Base-by-base conservation (phyloP, 1,140 invertebrate species). In the Eriosoma lanigerum region DNA sequence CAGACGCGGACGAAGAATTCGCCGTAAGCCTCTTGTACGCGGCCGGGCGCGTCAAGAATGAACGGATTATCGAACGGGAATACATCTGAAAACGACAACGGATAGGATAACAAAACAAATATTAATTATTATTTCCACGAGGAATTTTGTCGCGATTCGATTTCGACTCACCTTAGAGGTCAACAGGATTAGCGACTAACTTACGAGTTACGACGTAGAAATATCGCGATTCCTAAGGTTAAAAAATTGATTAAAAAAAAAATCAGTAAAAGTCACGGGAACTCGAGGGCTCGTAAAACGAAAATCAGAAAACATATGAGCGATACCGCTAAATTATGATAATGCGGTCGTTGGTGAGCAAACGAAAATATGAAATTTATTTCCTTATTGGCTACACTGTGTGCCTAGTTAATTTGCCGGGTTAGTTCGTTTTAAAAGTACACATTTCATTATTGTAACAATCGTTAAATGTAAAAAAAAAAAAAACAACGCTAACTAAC, bases 1-100 rank as follows among this genome's bases (percentile, higher is more conserved):
- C 83, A 97, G 91, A 96, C 95, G 56, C 73, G 4, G 73, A 62
- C 0, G 75, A 78, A 9, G 21, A 48, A 38, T 48, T 62, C 17
- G 24, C 75, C 29, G 75, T 17, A 21, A 46, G 26, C 17, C 58
- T 78, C 21, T 62, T 78, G 38, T 26, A 58, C 21, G 21, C 56
- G 54, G 54, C 2, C 9, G 75, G 38, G 21, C 75, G 75, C 15
- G 56, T 38, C 21, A 78, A 48, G 8, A 78, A 48, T 9, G 56
- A 60, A 26, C 75, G 54, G 21, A 62, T 21, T 24, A 62, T 24
- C 9, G 75, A 26, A 62, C 56, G 75, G 17, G 73, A 76, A 24
- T 60, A 78, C 75, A 78, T 78, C 29, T 48, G 38, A 58, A 38
- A 76, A 76, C 52, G 8, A 58, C 17, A 26, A 6, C 1, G 24